phyloP scores from a whole-genome alignment of 2,113 vertebrate genomes.

The Salminus brasiliensis region DNA sequence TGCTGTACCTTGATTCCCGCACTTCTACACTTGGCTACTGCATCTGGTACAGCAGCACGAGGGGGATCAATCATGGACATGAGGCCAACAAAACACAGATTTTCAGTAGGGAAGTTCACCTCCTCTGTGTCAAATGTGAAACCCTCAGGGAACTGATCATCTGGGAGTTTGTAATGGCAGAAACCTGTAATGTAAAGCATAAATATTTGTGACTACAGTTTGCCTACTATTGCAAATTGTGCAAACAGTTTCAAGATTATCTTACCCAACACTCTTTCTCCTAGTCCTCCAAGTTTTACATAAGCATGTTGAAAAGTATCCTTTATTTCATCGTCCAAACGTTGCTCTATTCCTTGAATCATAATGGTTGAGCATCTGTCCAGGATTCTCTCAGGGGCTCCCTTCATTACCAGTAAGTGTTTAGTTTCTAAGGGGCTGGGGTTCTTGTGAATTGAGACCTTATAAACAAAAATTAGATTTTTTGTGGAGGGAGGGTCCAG shows the following conservation, averaged over 20 bases:
- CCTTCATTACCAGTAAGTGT: conserved; percentile 89
- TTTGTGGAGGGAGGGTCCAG: background rate
- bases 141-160: conserved; percentile 81
- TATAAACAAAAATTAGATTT: background rate
- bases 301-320: conserved; percentile 87
- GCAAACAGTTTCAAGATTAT: background rate
- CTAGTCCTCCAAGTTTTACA: conserved; percentile 86
- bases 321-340: conserved; percentile 84
- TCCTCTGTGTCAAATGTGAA: conserved; percentile 85
- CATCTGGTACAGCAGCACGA: conserved; percentile 84
- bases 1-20: conserved; percentile 87
- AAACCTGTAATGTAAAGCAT: conserved; percentile 75
- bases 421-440: conserved; percentile 66
- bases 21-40: conserved; percentile 89
- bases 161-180: conserved; percentile 80
- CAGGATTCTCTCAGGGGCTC: conserved; percentile 88
- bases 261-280: conserved; percentile 86
- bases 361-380: conserved; percentile 86
- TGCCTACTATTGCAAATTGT: no score
- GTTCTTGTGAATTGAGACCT: conserved; percentile 89
- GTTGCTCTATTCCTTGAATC: conserved; percentile 82
- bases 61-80: conserved; percentile 93
- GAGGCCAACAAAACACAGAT: conserved; percentile 89
- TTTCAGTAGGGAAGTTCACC: conserved; percentile 84
- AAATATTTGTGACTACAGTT: background rate